Evolutionary conservation across 2,113 vertebrate species (phyloP).

Genomic region (Gallinago media): DNA sequence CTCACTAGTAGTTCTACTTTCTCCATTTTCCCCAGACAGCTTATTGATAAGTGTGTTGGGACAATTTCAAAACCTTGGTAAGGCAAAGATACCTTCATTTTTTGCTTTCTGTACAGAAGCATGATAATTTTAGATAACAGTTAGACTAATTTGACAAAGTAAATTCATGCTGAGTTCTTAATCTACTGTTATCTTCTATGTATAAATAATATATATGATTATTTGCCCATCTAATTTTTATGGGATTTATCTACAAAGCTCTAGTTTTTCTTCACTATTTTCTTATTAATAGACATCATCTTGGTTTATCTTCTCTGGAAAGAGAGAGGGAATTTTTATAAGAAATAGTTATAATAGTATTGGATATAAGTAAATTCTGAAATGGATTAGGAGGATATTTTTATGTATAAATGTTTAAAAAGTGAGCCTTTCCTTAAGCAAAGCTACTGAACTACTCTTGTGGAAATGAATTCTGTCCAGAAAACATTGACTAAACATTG

Average conservation of each 20-base stretch:
- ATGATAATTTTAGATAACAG: background rate
- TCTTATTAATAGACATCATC: background rate
- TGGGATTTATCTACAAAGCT: background rate
- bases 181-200: background rate
- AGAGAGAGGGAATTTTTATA: background rate
- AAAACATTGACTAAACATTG: background rate
- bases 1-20: background rate
- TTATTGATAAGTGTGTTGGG: background rate
- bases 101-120: background rate
- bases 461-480: background rate
- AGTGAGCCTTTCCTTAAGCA: background rate
- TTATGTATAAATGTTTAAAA: background rate
- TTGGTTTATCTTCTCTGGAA: background rate
- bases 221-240: background rate
- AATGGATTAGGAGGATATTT: background rate
- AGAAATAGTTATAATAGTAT: background rate
- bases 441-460: background rate
- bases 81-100: background rate
- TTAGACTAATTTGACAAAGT: background rate
- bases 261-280: rapidly evolving
- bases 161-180: background rate
- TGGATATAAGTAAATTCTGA: background rate
- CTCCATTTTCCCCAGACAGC: background rate
- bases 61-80: background rate
- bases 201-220: background rate